Conservation (phyloP, 2,113 vertebrate species). For the Capricornis sumatraensis region DNA sequence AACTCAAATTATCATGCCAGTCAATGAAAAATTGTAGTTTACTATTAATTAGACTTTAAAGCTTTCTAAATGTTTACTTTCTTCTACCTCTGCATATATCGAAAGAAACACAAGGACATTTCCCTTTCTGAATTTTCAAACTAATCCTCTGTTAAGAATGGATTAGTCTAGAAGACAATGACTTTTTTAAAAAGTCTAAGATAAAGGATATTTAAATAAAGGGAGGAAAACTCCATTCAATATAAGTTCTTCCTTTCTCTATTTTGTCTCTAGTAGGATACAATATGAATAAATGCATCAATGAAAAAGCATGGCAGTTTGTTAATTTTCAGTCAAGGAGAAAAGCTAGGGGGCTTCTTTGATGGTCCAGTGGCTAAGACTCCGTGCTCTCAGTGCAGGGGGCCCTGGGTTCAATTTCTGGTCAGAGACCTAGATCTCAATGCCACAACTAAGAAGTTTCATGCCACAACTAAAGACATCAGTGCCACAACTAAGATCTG, state of each 20-base stretch:
- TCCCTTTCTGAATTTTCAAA: slow-evolving; percentile 8
- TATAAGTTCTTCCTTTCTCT: background rate
- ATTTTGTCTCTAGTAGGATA: background rate
- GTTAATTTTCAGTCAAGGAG: background rate
- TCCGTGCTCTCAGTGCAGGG: background rate
- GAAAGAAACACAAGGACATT: background rate
- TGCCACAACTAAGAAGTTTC: background rate
- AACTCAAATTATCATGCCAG: background rate
- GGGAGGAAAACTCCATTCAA: background rate
- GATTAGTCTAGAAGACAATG: background rate
- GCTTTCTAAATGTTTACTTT: background rate
- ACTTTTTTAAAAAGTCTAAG: background rate
- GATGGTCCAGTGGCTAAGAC: background rate
- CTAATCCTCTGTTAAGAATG: background rate
- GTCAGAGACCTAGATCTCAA: background rate
- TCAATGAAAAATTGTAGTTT: background rate
- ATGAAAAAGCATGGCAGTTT: background rate
- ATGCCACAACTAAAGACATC: background rate
- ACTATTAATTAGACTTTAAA: background rate
- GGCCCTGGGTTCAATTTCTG: background rate
- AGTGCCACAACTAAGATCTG: background rate
- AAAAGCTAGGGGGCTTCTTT: background rate
- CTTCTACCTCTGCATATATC: background rate
- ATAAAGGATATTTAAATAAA: background rate
- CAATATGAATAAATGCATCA: background rate